Conservation (phyloP, 2,113 vertebrate species). For the Dipodomys spectabilis region DNA sequence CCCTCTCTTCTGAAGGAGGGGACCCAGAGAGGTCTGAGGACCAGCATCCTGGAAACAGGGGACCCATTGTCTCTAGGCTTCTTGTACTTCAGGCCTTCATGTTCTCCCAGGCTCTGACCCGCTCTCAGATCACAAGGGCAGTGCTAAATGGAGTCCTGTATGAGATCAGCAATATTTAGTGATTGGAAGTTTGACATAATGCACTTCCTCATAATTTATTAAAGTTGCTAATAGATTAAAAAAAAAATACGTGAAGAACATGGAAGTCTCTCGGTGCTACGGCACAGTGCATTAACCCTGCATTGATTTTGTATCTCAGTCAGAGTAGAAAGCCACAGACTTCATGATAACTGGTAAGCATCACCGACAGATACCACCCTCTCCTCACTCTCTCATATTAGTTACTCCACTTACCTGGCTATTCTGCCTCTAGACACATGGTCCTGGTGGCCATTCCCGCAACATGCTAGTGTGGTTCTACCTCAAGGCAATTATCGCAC, state of each 20-base stretch:
- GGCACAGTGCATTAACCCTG: constrained; percentile 70
- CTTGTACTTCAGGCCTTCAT: neutral
- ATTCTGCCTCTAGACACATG: neutral
- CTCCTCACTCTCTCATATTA: neutral
- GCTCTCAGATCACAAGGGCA: constrained; percentile 47
- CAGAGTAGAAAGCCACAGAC: constrained; percentile 47
- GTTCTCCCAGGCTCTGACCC: neutral
- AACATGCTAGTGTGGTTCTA: neutral
- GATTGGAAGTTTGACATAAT: constrained; percentile 78
- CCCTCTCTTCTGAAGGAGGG: neutral
- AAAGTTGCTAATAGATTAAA: constrained; percentile 78
- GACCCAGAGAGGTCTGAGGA: neutral
- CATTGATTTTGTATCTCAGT: constrained; percentile 67
- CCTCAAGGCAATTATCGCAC: neutral
- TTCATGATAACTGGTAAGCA: neutral
- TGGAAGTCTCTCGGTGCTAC: constrained; percentile 59
- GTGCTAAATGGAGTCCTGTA: constrained; percentile 69
- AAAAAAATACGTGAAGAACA: constrained; percentile 66
- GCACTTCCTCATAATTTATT: constrained; percentile 83
- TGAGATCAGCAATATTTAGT: constrained; percentile 79
- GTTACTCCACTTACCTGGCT: neutral
- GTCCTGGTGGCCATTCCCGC: neutral
- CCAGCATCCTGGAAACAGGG: neutral
- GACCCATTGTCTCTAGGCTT: neutral
- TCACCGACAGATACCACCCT: neutral